phyloP scores from a whole-genome alignment of 2,797 vertebrate genomes.

The Tenualosa ilisha region DNA sequence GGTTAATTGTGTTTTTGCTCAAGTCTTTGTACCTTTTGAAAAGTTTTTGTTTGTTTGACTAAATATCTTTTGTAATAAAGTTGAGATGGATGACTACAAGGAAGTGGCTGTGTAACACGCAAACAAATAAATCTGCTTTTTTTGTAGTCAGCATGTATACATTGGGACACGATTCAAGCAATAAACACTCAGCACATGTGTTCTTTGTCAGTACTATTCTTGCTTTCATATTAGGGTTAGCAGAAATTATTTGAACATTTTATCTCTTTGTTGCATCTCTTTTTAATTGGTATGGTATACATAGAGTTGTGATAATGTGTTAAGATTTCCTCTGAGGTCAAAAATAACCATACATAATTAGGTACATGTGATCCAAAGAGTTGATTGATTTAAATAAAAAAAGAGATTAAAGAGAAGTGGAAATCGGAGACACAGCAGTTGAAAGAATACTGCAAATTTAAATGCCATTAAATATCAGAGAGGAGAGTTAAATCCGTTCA shows the following conservation, averaged over 20 bases:
- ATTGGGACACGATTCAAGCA: background rate
- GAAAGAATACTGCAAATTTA: background rate
- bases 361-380: too few relatives aligned
- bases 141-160: background rate
- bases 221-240: background rate
- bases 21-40: background rate
- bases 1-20: background rate
- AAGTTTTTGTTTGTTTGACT: background rate
- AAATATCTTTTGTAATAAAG: slow-evolving; percentile 15
- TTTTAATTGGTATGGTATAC: too few relatives aligned
- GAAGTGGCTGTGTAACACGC: background rate
- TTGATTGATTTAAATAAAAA: too few relatives aligned
- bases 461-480: too few relatives aligned
- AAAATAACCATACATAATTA: too few relatives aligned
- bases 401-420: too few relatives aligned
- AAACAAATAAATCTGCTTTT: background rate
- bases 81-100: background rate
- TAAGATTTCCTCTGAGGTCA: too few relatives aligned
- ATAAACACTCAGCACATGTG: background rate
- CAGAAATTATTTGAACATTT: background rate
- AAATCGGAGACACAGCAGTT: background rate
- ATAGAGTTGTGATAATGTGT: too few relatives aligned
- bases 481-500: background rate
- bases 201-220: background rate
- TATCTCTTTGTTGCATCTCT: too few relatives aligned